Percentiles rank a stretch among this genome's conserved stretches.
phyloP scores from a whole-genome alignment of 2,888 invertebrate genomes.

The Ophonus ardosiacus region DNA sequence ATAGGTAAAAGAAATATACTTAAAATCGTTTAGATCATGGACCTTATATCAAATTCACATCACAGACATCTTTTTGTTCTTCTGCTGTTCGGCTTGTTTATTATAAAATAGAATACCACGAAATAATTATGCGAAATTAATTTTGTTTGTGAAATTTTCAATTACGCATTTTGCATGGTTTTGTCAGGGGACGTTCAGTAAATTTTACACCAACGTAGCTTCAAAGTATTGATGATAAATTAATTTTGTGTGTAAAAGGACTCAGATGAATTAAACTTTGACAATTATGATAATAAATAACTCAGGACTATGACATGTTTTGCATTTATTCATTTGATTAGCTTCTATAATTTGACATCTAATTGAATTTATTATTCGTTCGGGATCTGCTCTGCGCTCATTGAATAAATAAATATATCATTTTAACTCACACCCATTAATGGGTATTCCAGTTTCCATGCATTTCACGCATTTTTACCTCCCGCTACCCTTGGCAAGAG shows the following conservation, averaged over 20 bases:
- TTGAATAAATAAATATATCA: neutral
- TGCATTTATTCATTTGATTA: neutral
- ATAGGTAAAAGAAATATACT: no score
- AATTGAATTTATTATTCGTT: neutral
- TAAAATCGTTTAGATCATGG: no score
- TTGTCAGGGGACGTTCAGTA: neutral
- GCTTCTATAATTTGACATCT: neutral
- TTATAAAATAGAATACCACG: neutral
- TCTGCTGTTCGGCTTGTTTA: neutral
- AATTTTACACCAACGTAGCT: slow-evolving; percentile 31
- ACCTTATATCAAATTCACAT: no score
- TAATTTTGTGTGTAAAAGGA: slow-evolving; percentile 7
- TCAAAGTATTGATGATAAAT: slow-evolving; percentile 38
- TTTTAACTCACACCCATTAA: neutral
- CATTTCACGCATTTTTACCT: no score
- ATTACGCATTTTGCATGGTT: neutral
- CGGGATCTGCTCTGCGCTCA: neutral
- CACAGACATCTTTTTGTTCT: neutral
- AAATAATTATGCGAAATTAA: neutral
- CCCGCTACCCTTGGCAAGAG: no score
- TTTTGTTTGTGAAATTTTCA: neutral
- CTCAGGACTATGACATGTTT: neutral
- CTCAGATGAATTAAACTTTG: slow-evolving; percentile 17
- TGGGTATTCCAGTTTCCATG: no score
- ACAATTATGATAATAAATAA: slow-evolving; percentile 7